phyloP scores from a whole-genome alignment of 2,888 invertebrate genomes.

The Artemia sinica region DNA sequence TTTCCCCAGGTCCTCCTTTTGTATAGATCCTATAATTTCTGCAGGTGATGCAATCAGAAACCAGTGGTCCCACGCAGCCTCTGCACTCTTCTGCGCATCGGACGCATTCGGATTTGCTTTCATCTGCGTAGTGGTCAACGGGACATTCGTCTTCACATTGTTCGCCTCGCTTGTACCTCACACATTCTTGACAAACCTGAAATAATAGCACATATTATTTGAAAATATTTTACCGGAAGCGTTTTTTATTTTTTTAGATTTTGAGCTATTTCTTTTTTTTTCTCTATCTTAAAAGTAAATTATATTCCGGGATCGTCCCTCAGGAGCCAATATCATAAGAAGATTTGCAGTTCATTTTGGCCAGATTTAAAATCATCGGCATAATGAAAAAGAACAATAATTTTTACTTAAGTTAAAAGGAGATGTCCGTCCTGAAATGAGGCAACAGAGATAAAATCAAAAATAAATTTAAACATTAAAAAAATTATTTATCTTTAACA shows the following conservation, averaged over 20 bases:
- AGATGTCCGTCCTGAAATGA: too few relatives aligned
- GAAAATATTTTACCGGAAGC: background rate
- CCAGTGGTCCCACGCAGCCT: slow-evolving; percentile 59
- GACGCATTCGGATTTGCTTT: slow-evolving; percentile 40
- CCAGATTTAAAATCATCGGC: too few relatives aligned
- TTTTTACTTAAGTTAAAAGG: too few relatives aligned
- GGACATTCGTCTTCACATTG: slow-evolving; percentile 76
- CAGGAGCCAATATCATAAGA: too few relatives aligned
- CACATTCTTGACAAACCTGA: slow-evolving; percentile 63
- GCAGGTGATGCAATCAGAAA: slow-evolving; percentile 57
- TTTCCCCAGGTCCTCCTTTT: slow-evolving; percentile 38
- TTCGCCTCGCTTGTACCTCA: slow-evolving; percentile 64
- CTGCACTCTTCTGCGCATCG: slow-evolving; percentile 56
- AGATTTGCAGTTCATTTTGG: too few relatives aligned
- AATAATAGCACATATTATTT: slow-evolving; percentile 7
- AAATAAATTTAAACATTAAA: too few relatives aligned
- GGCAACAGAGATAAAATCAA: too few relatives aligned
- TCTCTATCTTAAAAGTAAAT: background rate
- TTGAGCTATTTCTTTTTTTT: background rate
- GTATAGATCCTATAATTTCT: slow-evolving; percentile 52
- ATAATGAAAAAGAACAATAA: too few relatives aligned
- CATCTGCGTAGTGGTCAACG: slow-evolving; percentile 60
- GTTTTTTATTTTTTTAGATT: background rate
- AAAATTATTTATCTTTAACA: too few relatives aligned
- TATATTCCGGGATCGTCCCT: too few relatives aligned